Percentiles rank a stretch among this genome's conserved stretches.
Evolutionary conservation across 1,140 invertebrate genomes (phyloP).

Genomic region (Gonioctena quinquepunctata): DNA sequence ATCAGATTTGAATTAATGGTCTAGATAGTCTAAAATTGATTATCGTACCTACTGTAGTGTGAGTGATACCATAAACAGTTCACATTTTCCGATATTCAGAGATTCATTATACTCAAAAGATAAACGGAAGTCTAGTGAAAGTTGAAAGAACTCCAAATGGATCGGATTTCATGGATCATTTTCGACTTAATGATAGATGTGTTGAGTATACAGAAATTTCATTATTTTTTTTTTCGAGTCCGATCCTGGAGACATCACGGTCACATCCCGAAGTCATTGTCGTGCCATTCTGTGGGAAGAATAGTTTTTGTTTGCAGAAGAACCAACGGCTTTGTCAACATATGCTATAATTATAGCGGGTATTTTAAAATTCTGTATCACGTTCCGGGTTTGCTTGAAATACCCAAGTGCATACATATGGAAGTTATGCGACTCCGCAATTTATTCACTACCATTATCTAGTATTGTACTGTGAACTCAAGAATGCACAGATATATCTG

Average conservation of each 20-base stretch:
- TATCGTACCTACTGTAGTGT: too few species aligned
- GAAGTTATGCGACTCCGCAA: constrained; percentile 23
- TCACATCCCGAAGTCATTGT: constrained; percentile 19
- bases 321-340: constrained; percentile 4
- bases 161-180: too few species aligned
- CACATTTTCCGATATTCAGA: too few species aligned
- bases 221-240: too few species aligned
- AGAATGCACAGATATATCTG: constrained; percentile 36
- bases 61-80: too few species aligned
- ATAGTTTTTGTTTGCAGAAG: constrained; percentile 10
- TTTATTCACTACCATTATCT: constrained; percentile 33
- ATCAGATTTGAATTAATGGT: too few species aligned
- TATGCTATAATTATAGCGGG: constrained; percentile 10
- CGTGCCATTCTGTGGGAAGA: constrained; percentile 20
- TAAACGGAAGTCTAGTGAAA: too few species aligned
- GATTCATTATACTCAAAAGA: too few species aligned
- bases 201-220: too few species aligned
- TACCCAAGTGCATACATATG: constrained; percentile 22
- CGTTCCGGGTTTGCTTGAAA: constrained; percentile 2
- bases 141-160: too few species aligned
- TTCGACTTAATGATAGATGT: too few species aligned
- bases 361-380: constrained; percentile 17
- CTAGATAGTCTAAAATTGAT: too few species aligned
- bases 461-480: constrained; percentile 19
- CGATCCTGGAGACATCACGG: not conserved